These are phyloP conservation scores for Austrolebias charrua DNA, from an alignment of 2,797 vertebrate genomes.

Conservation along the genomic window DNA sequence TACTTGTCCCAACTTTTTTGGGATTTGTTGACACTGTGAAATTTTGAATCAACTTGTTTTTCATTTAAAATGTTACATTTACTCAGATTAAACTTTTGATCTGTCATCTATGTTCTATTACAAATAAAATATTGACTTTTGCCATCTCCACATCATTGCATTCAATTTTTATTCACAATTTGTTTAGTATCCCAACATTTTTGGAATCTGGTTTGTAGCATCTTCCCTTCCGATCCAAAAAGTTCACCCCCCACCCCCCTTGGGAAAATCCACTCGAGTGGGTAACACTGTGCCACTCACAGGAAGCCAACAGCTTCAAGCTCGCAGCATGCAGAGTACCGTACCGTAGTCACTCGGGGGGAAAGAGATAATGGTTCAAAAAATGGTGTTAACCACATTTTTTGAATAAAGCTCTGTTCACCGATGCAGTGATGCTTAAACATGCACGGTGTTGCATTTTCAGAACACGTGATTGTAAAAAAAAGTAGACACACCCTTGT, in stretches of 20 bases:
- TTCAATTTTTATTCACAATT: too few relatives aligned
- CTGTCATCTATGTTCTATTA: too few relatives aligned
- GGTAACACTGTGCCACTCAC: conserved; percentile 29
- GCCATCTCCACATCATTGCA: too few relatives aligned
- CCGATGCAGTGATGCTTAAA: conserved; percentile 51
- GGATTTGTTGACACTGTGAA: too few relatives aligned
- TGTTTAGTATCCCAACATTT: too few relatives aligned
- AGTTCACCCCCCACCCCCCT: not conserved
- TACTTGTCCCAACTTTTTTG: too few relatives aligned
- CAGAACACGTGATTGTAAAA: conserved; percentile 43
- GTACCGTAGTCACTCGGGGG: conserved; percentile 43
- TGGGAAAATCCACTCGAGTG: conserved; percentile 45
- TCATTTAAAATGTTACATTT: too few relatives aligned
- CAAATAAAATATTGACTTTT: too few relatives aligned
- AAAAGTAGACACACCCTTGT: conserved; percentile 56
- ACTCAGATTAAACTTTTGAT: too few relatives aligned
- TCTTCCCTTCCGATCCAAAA: conserved; percentile 9
- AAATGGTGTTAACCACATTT: conserved; percentile 72
- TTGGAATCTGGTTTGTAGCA: too few relatives aligned
- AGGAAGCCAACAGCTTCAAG: conserved; percentile 49
- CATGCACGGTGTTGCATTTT: conserved; percentile 43
- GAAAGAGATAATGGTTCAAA: conserved; percentile 55
- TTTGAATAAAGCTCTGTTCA: conserved; percentile 39
- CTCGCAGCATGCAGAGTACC: conserved; percentile 9
- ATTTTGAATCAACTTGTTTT: too few relatives aligned